Percentiles rank a stretch among this genome's conserved stretches.
phyloP scores from a whole-genome alignment of 2,113 vertebrate genomes.

The Poeciliopsis occidentalis region DNA sequence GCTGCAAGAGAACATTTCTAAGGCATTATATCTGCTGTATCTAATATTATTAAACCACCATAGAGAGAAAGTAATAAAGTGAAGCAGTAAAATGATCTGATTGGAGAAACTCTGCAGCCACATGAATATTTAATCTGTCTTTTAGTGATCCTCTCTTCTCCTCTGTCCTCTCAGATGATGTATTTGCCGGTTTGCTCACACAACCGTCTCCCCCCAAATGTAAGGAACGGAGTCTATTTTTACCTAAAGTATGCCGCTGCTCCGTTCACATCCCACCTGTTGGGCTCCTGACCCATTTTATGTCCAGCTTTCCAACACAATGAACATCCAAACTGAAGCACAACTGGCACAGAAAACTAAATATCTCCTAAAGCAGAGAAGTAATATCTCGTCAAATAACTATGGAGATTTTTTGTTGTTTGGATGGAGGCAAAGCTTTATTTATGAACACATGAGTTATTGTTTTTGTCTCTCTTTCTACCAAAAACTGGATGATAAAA shows the following conservation, averaged over 20 bases:
- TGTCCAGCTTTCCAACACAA: neutral
- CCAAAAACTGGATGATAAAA: too few species aligned
- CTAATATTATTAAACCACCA: neutral
- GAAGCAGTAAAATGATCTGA: neutral
- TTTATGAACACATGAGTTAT: neutral
- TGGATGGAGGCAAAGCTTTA: neutral
- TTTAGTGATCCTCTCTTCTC: neutral
- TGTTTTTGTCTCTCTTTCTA: too few species aligned
- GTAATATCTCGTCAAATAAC: neutral
- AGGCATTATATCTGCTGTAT: neutral
- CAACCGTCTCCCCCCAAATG: neutral
- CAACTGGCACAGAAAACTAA: neutral
- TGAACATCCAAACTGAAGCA: neutral
- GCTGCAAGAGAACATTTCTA: too few species aligned
- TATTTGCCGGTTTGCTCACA: constrained; percentile 19
- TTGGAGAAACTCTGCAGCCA: neutral
- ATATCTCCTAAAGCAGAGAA: neutral
- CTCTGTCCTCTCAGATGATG: neutral
- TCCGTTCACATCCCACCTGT: constrained; percentile 11
- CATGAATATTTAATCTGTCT: neutral
- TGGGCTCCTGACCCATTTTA: constrained; percentile 19
- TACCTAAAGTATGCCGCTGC: constrained; percentile 20
- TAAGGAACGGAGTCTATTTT: constrained; percentile 3
- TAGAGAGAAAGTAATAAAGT: neutral
- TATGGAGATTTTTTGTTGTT: neutral